Conservation (phyloP, 2,113 vertebrate genomes). For the Myrmecophaga tridactyla region DNA sequence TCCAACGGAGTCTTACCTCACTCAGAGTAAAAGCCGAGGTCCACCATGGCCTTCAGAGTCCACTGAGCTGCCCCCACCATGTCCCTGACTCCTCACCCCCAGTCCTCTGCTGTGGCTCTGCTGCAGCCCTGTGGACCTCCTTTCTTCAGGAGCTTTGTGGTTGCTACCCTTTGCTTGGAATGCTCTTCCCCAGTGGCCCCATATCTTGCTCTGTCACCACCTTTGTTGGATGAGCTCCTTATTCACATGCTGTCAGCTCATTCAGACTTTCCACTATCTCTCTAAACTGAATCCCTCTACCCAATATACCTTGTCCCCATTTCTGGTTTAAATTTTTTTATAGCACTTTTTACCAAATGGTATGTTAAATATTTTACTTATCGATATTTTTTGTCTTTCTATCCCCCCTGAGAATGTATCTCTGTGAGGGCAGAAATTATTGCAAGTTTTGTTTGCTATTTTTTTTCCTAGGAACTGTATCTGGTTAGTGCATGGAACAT, state of each 20-base stretch:
- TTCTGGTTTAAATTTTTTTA: neutral
- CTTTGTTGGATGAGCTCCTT: neutral
- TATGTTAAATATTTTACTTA: neutral
- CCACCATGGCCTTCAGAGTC: too few species aligned
- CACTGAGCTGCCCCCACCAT: neutral
- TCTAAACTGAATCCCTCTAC: neutral
- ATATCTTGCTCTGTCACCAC: neutral
- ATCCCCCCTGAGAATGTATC: neutral
- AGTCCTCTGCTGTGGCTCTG: neutral
- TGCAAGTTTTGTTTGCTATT: neutral
- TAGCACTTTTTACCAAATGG: neutral
- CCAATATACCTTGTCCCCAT: neutral
- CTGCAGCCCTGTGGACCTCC: neutral
- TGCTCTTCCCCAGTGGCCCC: neutral
- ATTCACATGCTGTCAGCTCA: neutral
- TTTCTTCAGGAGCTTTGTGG: neutral
- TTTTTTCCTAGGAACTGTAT: neutral
- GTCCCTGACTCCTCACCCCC: neutral
- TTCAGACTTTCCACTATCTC: neutral
- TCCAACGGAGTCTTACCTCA: neutral
- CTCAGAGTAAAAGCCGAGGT: neutral
- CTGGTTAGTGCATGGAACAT: neutral
- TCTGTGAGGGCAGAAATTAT: neutral
- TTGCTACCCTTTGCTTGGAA: neutral
- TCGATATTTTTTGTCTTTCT: neutral